Percentiles rank a stretch among this genome's conserved stretches.
Evolutionary conservation across 2,113 vertebrate genomes (phyloP).

Genomic region (Deroptyus accipitrinus): DNA sequence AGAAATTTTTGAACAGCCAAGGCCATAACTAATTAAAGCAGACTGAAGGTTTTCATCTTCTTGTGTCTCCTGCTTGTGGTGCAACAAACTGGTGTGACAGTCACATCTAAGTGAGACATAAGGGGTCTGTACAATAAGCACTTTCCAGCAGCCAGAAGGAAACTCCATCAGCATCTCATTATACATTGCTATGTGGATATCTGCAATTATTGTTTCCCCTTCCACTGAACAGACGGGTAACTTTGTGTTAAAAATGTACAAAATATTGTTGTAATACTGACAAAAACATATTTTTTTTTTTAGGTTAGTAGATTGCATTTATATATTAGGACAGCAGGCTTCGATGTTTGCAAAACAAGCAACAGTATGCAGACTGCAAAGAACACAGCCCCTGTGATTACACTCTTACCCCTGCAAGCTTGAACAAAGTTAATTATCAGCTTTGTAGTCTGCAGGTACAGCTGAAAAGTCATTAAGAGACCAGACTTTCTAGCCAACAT

Average conservation of each 20-base stretch:
- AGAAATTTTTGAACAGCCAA: background rate
- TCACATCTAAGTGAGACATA: accelerated
- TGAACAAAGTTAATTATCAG: background rate
- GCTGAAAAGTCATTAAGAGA: background rate
- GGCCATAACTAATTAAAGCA: background rate
- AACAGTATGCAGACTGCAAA: background rate
- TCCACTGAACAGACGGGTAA: background rate
- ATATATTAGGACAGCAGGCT: background rate
- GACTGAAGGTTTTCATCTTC: background rate
- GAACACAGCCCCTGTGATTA: background rate
- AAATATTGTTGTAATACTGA: background rate
- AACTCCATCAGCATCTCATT: background rate
- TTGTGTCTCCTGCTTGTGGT: background rate
- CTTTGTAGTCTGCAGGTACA: background rate
- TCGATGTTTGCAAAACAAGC: background rate
- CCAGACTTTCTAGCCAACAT: background rate
- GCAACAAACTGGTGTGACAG: background rate
- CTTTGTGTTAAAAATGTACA: background rate
- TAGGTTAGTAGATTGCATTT: background rate
- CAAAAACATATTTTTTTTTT: background rate
- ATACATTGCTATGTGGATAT: accelerated
- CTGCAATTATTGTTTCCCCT: background rate
- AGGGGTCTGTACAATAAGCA: too few relatives aligned
- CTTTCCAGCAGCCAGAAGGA: background rate
- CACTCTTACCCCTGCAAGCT: background rate